Percentiles rank a stretch among this genome's conserved stretches.
Conservation (phyloP, 2,888 invertebrate genomes). For the Drosophila formosana region DNA sequence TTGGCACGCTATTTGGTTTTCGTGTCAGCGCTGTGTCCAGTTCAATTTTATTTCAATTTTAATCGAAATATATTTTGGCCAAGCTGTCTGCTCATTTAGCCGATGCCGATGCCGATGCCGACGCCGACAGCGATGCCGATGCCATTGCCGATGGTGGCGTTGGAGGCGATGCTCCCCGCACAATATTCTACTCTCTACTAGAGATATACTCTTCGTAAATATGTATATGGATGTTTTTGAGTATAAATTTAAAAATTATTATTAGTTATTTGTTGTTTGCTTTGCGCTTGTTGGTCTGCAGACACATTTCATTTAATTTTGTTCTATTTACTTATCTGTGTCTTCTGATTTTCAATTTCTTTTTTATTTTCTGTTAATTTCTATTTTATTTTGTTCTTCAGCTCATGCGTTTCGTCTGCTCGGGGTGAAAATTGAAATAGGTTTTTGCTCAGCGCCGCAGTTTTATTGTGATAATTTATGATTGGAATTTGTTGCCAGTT, state of each 20-base stretch:
- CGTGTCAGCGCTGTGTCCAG: constrained; percentile 72
- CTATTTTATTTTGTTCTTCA: constrained; percentile 2
- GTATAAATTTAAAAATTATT: constrained; percentile 76
- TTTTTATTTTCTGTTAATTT: constrained; percentile 19
- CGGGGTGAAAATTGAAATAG: constrained; percentile 54
- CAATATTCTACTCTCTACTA: constrained; percentile 3
- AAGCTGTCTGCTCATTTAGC: constrained; percentile 47
- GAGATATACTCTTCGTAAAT: constrained; percentile 32
- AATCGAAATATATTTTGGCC: constrained; percentile 71
- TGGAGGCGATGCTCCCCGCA: constrained; percentile 20
- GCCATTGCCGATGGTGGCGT: not conserved
- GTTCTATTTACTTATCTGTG: constrained; percentile 17
- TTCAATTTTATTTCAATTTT: constrained; percentile 76
- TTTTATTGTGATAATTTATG: constrained; percentile 73
- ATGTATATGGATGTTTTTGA: constrained; percentile 48
- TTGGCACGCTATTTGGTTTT: constrained; percentile 71
- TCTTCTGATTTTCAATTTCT: constrained; percentile 14
- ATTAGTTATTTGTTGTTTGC: constrained; percentile 74
- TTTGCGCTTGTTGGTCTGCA: constrained; percentile 65
- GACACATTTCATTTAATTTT: constrained; percentile 56
- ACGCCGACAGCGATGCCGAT: constrained; percentile 9
- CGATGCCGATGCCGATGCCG: constrained; percentile 8
- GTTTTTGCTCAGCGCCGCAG: constrained; percentile 41
- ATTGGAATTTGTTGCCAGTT: constrained; percentile 72
- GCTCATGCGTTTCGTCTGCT: constrained; percentile 12